These are phyloP conservation scores for Machimus atricapillus DNA, from an alignment of 2,888 invertebrate genomes.

Conservation along the genomic window DNA sequence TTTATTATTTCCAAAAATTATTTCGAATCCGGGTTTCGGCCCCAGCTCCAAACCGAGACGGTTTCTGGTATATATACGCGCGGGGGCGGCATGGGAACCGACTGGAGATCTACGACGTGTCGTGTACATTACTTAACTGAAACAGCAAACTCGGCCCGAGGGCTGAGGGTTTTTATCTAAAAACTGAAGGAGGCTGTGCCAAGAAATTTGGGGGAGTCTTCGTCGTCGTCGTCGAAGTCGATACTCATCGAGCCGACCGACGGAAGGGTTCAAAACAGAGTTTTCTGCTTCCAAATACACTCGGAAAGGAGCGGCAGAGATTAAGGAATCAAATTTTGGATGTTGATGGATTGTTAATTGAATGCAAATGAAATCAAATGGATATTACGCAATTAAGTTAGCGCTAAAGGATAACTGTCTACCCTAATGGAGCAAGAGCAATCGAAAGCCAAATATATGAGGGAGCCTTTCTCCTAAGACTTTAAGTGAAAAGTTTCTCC, in stretches of 20 bases:
- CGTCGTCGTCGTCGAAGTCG: not conserved
- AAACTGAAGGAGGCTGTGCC: constrained; percentile 1
- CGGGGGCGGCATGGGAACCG: not conserved
- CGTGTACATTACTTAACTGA: constrained; percentile 42
- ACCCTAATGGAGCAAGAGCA: constrained; percentile 47
- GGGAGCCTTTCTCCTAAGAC: constrained; percentile 45
- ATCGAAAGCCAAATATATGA: constrained; percentile 47
- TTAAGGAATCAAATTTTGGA: constrained; percentile 51
- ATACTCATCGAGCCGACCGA: not conserved
- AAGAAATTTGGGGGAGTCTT: not conserved
- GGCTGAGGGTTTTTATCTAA: constrained; percentile 10
- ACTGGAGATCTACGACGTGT: constrained; percentile 21
- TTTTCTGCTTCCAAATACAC: constrained; percentile 6
- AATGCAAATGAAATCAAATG: constrained; percentile 53
- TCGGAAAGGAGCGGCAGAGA: constrained; percentile 43
- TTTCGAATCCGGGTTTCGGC: constrained; percentile 37
- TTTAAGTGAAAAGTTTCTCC: constrained; percentile 46
- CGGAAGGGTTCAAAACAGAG: constrained; percentile 4
- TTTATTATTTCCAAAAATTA: constrained; percentile 44
- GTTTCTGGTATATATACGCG: not conserved
- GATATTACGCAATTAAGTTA: constrained; percentile 49
- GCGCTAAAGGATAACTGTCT: constrained; percentile 48
- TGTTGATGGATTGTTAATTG: constrained; percentile 54
- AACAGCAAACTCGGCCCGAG: not conserved
- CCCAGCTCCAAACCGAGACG: not conserved